These are phyloP conservation scores for Bujurquina vittata DNA, from an alignment of 2,113 vertebrate genomes.

Conservation along the genomic window DNA sequence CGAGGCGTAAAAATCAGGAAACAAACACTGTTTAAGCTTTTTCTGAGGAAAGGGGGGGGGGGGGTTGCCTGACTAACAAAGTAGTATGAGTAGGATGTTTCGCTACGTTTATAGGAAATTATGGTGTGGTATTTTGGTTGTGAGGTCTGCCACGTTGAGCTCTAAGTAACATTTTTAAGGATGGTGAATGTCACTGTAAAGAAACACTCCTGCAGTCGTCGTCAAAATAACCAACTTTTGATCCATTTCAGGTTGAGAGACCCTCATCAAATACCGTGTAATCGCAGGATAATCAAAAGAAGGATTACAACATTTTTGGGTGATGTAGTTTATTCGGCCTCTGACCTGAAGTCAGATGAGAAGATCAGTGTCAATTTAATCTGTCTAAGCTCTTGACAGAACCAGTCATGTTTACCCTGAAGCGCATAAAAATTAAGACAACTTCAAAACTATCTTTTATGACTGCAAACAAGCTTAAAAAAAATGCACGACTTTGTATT, in stretches of 20 bases:
- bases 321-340: background rate
- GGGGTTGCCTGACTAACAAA: background rate
- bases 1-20: background rate
- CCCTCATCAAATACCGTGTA: background rate
- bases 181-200: background rate
- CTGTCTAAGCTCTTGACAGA: background rate
- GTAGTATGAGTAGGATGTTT: background rate
- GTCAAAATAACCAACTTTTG: background rate
- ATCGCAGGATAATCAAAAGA: background rate
- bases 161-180: background rate
- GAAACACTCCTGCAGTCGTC: background rate
- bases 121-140: background rate
- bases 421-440: background rate
- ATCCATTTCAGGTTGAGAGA: background rate
- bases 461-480: background rate
- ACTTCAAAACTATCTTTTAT: background rate
- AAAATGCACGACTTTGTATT: background rate
- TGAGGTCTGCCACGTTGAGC: background rate
- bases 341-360: background rate
- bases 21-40: background rate
- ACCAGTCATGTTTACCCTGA: background rate
- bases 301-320: background rate
- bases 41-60: no score
- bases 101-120: background rate
- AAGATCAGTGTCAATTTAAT: slow-evolving; percentile 19